Base-by-base conservation (phyloP, 2,797 vertebrate genomes). In the Centropyge bicolor region DNA sequence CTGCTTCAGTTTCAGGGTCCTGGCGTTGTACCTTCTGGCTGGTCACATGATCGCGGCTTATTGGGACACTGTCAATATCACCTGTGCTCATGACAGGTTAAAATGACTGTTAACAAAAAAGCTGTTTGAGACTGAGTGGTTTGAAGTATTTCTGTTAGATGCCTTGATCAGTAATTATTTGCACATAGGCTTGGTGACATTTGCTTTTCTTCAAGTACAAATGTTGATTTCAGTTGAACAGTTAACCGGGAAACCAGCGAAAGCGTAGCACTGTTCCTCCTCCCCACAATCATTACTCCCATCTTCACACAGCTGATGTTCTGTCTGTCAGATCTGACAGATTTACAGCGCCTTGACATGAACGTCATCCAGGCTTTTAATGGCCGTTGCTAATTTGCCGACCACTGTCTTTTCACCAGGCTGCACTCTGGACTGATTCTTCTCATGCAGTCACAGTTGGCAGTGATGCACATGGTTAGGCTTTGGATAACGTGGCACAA, bases 301-400 rank as follows among this genome's bases (percentile, higher is more conserved):
- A 14, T 56, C 78, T 43, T 73, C 67, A 76, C 10, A 8, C 77
- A 14, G 74, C 54, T 55, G 61, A 84, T 67, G 24, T 55, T 70
- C 78, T 70, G 70, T 70, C 76, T 11, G 54, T 86, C 87, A 83
- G 55, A 27, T 73, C 41, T 75, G 78, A 84, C 79, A 74, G 63
- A 78, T 81, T 82, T 57, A 35, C 75, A 24, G 76, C 63, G 40
- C 81, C 63, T 77, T 69, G 70, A 87, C 67, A 74, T 55, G 67
- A 77, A 80, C 65, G 81, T 73, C 81, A 69, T 27, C 27, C 55
- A 57, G 63, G 61, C 55, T 82, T 82, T 86, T 84, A 78, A 86
- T 61, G 77, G 63, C 55, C 20, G 1, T 0, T 38, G 61, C 76
- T 87, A 77, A 87, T 85, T 80, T 79, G 63, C 63, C 14, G 19